Percentiles rank a stretch among this genome's conserved stretches.
These are phyloP conservation scores for Apeira syringaria DNA, from an alignment of 2,888 invertebrate species.

Conservation along the genomic window DNA sequence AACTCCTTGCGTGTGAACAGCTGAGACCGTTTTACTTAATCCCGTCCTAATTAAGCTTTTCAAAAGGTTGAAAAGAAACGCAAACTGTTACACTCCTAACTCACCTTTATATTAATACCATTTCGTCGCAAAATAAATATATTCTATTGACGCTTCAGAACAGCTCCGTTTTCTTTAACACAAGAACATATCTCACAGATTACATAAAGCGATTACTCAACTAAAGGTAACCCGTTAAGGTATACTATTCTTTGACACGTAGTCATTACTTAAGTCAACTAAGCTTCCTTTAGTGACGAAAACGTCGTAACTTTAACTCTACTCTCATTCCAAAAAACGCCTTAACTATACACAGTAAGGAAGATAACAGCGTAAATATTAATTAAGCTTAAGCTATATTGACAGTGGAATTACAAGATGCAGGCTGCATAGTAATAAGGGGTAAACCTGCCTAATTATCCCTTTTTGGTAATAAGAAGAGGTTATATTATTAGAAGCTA, in stretches of 20 bases:
- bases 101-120: slow-evolving; percentile 30
- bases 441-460: slow-evolving; percentile 35
- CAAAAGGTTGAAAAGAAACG: slow-evolving; percentile 14
- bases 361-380: slow-evolving; percentile 4
- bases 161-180: slow-evolving; percentile 6
- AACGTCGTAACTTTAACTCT: slow-evolving; percentile 6
- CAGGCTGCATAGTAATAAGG: slow-evolving; percentile 37
- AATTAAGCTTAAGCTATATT: slow-evolving; percentile 10
- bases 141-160: slow-evolving; percentile 26
- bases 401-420: slow-evolving; percentile 25
- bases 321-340: not conserved
- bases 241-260: slow-evolving; percentile 29
- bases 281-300: slow-evolving; percentile 4
- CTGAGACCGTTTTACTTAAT: too few species aligned
- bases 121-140: slow-evolving; percentile 32
- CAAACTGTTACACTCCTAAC: slow-evolving; percentile 18
- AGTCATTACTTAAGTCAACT: slow-evolving; percentile 28
- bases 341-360: slow-evolving; percentile 1
- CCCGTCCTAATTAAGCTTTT: slow-evolving; percentile 12
- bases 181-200: slow-evolving; percentile 17
- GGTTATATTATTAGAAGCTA: slow-evolving; percentile 22
- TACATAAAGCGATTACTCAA: slow-evolving; percentile 13
- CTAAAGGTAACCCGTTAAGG: slow-evolving; percentile 19
- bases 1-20: too few species aligned
- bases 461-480: slow-evolving; percentile 31